Conservation (phyloP, 2,888 invertebrate species). For the Boloria euphrosyne region DNA sequence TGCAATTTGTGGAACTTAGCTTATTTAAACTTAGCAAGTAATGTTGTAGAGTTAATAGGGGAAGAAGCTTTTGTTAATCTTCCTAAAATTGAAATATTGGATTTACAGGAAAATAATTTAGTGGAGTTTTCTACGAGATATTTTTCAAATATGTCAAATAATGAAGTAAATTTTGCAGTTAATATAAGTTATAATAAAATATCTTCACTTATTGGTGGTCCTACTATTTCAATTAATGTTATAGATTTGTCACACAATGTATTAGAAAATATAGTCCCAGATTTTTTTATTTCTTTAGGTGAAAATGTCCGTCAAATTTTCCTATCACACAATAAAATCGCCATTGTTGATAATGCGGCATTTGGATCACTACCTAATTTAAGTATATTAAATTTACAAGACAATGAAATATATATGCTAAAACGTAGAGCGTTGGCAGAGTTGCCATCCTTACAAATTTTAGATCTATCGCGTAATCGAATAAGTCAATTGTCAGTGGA, state of each 20-base stretch:
- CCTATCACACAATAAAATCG: slow-evolving; percentile 83
- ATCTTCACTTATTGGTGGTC: slow-evolving; percentile 52
- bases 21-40: slow-evolving; percentile 89
- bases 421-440: slow-evolving; percentile 86
- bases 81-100: slow-evolving; percentile 86
- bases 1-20: slow-evolving; percentile 86
- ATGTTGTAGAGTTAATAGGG: slow-evolving; percentile 85
- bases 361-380: slow-evolving; percentile 52
- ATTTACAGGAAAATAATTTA: slow-evolving; percentile 88
- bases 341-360: slow-evolving; percentile 68
- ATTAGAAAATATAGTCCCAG: slow-evolving; percentile 79
- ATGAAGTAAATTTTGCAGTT: slow-evolving; percentile 83
- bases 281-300: slow-evolving; percentile 77
- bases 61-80: slow-evolving; percentile 87
- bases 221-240: slow-evolving; percentile 77
- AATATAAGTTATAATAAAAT: slow-evolving; percentile 88
- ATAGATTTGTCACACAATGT: slow-evolving; percentile 86
- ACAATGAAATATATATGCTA: slow-evolving; percentile 85
- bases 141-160: slow-evolving; percentile 84
- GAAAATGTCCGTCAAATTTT: slow-evolving; percentile 53
- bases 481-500: slow-evolving; percentile 54
- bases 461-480: slow-evolving; percentile 57
- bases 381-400: slow-evolving; percentile 79
- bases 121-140: slow-evolving; percentile 83
- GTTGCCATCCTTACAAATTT: slow-evolving; percentile 52